Base-by-base conservation (phyloP, 2,113 vertebrate genomes). In the Dendrocopos noguchii region DNA sequence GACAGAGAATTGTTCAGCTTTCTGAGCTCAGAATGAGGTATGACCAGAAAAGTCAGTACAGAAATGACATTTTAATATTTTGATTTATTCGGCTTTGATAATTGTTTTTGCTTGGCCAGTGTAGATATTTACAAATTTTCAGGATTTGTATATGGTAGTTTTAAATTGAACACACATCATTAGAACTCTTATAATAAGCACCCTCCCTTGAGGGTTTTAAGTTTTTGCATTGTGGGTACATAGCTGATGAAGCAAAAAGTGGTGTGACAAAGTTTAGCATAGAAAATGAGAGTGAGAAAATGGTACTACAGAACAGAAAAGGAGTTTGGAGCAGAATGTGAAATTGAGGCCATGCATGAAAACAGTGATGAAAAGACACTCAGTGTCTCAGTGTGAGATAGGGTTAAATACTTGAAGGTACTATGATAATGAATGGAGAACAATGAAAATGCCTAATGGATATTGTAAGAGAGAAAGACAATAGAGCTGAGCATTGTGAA, bases 1-100 rank as follows among this genome's bases (percentile, higher is more conserved):
- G 91, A 92, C 94, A 91, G 64, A 94, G 44, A 53, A 56, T 91
- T 88, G 61, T 80, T 87, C 7, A 0, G 4, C 16, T 95, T 90
- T 85, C 66, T 89, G 17, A 76, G 25, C 67, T 81, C 53, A 34
- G 78, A 76, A 57, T 39, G 28, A 84, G 25, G 7, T 83, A 72
- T 64, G 42, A 12, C 16, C 46, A 81, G 60, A 94, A 76, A 95
- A 93, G 12, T 53, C 3, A 55, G 33, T 60, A 44, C 34, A 71
- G 36, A 80, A 92, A 92, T 64, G 9, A 28, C 21, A 47, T 60
- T 75, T 84, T 83, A 81, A 27, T 84, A 85, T 75, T 78, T 73
- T 78, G 21, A 76, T 70, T 66, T 88, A 70, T 80, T 77, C 88
- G 7, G 24, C 19, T 78, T 46, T 78, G 6, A 33, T 85, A 63